These are phyloP conservation scores for Siderastrea siderea DNA, from an alignment of 92 coral and sea anemone species.

Conservation along the genomic window DNA sequence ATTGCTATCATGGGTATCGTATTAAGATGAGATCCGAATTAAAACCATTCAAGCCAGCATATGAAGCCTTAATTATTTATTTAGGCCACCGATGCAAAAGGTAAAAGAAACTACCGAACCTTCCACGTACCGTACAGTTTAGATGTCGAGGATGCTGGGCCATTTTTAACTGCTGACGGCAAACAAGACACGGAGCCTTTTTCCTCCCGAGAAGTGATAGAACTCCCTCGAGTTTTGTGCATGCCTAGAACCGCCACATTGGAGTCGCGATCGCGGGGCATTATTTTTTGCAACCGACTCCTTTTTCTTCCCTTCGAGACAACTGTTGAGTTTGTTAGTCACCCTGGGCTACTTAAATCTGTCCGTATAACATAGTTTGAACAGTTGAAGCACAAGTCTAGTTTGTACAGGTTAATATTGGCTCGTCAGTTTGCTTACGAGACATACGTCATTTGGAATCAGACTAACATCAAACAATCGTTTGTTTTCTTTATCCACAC, in stretches of 20 bases:
- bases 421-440: background rate
- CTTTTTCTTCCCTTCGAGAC: background rate
- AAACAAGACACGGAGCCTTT: constrained; percentile 33
- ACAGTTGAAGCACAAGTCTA: background rate
- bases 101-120: background rate
- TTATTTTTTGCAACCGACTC: background rate
- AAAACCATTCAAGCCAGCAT: background rate
- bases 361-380: background rate
- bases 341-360: background rate
- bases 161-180: constrained; percentile 9
- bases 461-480: constrained; percentile 2
- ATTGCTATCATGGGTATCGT: no score
- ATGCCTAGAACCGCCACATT: constrained; percentile 4
- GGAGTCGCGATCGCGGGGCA: background rate
- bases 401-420: background rate
- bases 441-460: background rate
- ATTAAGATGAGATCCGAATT: no score
- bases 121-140: constrained; percentile 18
- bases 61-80: no score
- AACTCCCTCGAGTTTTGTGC: background rate
- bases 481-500: background rate
- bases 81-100: background rate
- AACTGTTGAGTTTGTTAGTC: background rate
- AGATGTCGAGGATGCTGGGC: background rate
- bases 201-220: background rate